A percentile compares a stretch with the other conserved stretches of the same genome.
phyloP scores from a whole-genome alignment of 2,888 invertebrate genomes.

The Ectobius pallidus region DNA sequence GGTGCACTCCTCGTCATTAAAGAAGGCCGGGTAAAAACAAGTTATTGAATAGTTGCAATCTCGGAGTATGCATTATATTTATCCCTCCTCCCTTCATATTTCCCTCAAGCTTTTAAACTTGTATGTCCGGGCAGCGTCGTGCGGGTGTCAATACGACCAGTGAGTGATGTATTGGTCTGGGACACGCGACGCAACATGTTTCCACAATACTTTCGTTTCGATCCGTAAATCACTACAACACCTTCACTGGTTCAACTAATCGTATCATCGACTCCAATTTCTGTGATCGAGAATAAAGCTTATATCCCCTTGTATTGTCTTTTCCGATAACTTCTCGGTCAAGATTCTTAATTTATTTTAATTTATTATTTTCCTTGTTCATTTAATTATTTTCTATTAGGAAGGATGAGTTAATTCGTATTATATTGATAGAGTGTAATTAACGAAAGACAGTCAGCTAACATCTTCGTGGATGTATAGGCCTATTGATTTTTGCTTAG shows the following conservation, averaged over 20 bases:
- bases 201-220: neutral
- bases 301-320: too few species aligned
- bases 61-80: neutral
- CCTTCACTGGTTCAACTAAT: neutral
- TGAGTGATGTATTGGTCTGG: neutral
- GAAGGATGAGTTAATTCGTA: too few species aligned
- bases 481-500: too few species aligned
- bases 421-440: too few species aligned
- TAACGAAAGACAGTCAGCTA: too few species aligned
- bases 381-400: too few species aligned
- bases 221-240: conserved; percentile 8
- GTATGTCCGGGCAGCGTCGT: neutral
- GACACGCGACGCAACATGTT: neutral
- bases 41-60: conserved; percentile 8
- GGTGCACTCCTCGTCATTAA: neutral
- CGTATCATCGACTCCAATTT: too few species aligned
- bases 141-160: conserved; percentile 9
- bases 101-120: conserved; percentile 8
- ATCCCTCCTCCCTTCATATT: neutral
- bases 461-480: too few species aligned
- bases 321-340: too few species aligned
- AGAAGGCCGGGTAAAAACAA: neutral
- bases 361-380: too few species aligned
- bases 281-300: too few species aligned
- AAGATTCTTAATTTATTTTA: too few species aligned